Evolutionary conservation across 2,888 invertebrate genomes (phyloP), one percentile per base, ranked within the genome.

Genomic region (Mayetiola destructor): DNA sequence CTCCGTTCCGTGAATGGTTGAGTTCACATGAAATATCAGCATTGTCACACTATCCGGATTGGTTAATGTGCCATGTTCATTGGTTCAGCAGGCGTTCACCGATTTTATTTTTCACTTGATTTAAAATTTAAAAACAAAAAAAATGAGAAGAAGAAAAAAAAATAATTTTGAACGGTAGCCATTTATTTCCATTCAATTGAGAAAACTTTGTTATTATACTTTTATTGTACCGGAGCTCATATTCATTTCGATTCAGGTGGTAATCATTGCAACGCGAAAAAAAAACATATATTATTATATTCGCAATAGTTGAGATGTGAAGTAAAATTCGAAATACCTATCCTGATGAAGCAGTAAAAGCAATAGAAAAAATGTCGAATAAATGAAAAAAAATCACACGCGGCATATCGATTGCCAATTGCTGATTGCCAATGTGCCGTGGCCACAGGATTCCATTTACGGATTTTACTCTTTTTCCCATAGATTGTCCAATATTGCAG

Each of bases 11-110:
- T 48, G 48, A 27, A 48, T 48, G 27, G 20, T 20, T 40, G 37
- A n/a, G 37, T 37, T 12, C 12, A 18, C 10, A 27, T 48, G 48
- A n/a, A n/a, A n/a, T 27, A 27, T 48, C 2, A 16, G 48, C 14
- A 23, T 21, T 42, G 42, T 42, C 20, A 27, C 48, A 48, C 23
- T 23, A 21, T 14, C 27, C 48, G 48, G 48, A 48, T 48, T 48
- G 48, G 48, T 48, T 48, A 23, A 42, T 42, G n/a, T 48, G 48
- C 27, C 48, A 48, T 48, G 48, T 48, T n/a, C n/a, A n/a, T n/a
- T n/a, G n/a, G n/a, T n/a, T n/a, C 14, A n/a, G 27, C 48, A 48
- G 48, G 48, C 48, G 48, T 48, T 48, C 27, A 48, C 27, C 48
- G 6, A 48, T 27, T 48, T 48, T 27, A 9, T 21, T 21, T 40